Conservation (phyloP, 2,888 invertebrate genomes). For the Polyommatus icarus region DNA sequence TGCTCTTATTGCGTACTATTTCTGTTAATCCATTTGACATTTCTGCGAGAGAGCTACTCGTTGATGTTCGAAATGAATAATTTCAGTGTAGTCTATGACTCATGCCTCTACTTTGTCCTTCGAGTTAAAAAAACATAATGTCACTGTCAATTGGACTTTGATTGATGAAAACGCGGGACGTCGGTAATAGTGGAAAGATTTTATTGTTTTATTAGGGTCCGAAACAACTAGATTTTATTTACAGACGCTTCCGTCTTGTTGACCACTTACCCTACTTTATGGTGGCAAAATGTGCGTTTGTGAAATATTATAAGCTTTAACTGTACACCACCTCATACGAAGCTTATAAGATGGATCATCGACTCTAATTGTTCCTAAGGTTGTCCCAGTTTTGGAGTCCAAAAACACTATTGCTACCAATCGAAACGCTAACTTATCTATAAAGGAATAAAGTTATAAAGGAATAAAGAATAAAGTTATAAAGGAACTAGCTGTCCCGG, state of each 20-base stretch:
- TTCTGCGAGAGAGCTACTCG: slow-evolving; percentile 23
- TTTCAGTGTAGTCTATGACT: background rate
- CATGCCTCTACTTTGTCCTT: background rate
- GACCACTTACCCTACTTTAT: background rate
- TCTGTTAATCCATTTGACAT: slow-evolving; percentile 37
- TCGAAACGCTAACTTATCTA: too few species aligned
- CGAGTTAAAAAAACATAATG: background rate
- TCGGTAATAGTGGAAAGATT: background rate
- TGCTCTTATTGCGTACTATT: slow-evolving; percentile 43
- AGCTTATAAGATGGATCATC: too few species aligned
- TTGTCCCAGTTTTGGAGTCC: too few species aligned
- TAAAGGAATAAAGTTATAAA: too few species aligned
- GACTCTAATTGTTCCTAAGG: too few species aligned
- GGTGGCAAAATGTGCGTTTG: background rate
- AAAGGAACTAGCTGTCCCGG: too few species aligned
- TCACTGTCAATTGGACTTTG: slow-evolving; percentile 2
- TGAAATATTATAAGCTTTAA: too few species aligned
- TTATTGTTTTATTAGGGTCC: too few species aligned
- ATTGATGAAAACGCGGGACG: background rate
- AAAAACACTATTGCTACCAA: too few species aligned
- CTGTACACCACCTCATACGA: too few species aligned
- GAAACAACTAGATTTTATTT: background rate
- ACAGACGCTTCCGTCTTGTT: background rate
- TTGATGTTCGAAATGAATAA: slow-evolving; percentile 8
- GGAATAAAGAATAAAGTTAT: too few species aligned